These are phyloP conservation scores for Diabrotica undecimpunctata DNA, from an alignment of 1,140 invertebrate species.

Conservation along the genomic window DNA sequence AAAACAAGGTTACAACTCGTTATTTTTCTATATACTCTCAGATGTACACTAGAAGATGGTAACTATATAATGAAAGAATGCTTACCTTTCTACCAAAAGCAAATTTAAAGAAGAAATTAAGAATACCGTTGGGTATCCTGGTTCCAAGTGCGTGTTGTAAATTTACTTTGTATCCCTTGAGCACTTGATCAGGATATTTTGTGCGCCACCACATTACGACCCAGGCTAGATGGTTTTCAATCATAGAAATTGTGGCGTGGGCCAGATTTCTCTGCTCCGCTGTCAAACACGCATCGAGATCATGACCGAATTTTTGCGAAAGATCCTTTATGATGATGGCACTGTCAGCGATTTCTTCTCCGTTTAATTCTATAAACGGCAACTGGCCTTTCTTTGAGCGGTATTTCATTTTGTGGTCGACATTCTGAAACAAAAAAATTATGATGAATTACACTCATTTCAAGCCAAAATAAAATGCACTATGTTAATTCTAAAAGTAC, in stretches of 20 bases:
- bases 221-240: constrained; percentile 90
- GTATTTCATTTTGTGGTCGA: constrained; percentile 90
- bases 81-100: constrained; percentile 81
- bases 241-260: constrained; percentile 92
- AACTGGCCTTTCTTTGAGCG: constrained; percentile 89
- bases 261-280: constrained; percentile 81
- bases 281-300: constrained; percentile 74
- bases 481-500: not conserved
- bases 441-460: too few species aligned
- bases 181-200: constrained; percentile 80
- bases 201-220: constrained; percentile 83
- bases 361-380: constrained; percentile 90
- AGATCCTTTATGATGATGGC: constrained; percentile 84
- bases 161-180: constrained; percentile 88
- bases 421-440: constrained; percentile 69
- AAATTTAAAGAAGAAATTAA: constrained; percentile 88
- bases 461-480: too few species aligned
- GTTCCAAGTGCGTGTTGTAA: constrained; percentile 82
- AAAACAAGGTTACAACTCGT: too few species aligned
- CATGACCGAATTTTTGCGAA: constrained; percentile 74
- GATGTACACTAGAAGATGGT: too few species aligned
- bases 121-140: constrained; percentile 79
- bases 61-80: constrained; percentile 10
- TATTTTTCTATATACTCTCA: too few species aligned
- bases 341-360: constrained; percentile 88